phyloP scores from a whole-genome alignment of 2,888 invertebrate species.

The Watsonalla binaria region DNA sequence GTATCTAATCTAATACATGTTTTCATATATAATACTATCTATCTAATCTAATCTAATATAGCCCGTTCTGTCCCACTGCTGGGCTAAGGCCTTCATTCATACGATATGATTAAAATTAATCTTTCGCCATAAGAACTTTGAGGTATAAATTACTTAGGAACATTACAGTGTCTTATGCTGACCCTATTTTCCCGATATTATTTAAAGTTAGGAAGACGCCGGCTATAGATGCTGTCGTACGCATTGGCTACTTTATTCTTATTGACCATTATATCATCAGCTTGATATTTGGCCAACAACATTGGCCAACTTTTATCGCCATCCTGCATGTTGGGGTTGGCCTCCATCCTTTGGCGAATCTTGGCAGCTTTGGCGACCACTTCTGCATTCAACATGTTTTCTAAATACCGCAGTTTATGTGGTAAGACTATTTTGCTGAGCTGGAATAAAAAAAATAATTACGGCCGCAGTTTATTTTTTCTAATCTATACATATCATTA shows the following conservation, averaged over 20 bases:
- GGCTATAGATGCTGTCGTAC: constrained; percentile 34
- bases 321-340: constrained; percentile 54
- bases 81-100: no score
- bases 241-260: constrained; percentile 19
- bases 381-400: constrained; percentile 68
- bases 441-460: constrained; percentile 33
- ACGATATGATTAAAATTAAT: no score
- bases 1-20: no score
- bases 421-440: constrained; percentile 64
- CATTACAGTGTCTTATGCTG: no score
- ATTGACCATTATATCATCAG: constrained; percentile 33
- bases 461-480: no score
- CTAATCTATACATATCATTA: not conserved
- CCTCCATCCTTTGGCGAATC: constrained; percentile 57
- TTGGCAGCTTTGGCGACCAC: constrained; percentile 65
- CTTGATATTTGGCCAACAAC: constrained; percentile 54
- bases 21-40: no score
- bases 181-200: constrained; percentile 1
- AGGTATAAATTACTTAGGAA: no score
- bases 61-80: no score
- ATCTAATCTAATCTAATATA: no score
- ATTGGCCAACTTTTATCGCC: constrained; percentile 61
- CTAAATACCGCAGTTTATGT: constrained; percentile 63
- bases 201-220: constrained; percentile 36
- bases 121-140: no score